phyloP scores from a whole-genome alignment of 2,797 vertebrate species.

The Tenualosa thibaudeaui region DNA sequence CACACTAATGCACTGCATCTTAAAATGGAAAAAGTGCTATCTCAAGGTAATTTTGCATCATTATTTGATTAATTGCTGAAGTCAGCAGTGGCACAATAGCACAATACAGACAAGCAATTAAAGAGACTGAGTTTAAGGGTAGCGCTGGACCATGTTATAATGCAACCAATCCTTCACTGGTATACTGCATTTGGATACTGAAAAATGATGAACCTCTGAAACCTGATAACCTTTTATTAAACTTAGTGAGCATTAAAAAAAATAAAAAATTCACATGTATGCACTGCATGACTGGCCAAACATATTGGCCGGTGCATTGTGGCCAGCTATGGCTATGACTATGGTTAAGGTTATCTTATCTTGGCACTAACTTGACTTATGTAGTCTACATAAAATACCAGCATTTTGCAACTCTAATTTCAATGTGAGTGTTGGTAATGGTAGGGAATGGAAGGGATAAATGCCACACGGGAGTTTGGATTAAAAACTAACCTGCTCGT shows the following conservation, averaged over 20 bases:
- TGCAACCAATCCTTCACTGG: not conserved
- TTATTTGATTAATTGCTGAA: not conserved
- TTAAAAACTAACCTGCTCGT: too few species aligned
- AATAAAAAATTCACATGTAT: not conserved
- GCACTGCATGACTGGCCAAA: not conserved
- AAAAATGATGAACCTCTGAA: not conserved
- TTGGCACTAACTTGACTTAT: too few species aligned
- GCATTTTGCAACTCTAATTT: too few species aligned
- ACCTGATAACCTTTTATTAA: not conserved
- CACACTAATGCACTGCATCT: not conserved
- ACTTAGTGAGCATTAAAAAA: not conserved
- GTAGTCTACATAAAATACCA: too few species aligned
- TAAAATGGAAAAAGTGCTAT: not conserved
- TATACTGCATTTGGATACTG: not conserved
- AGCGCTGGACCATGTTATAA: not conserved
- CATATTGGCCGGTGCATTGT: too few species aligned
- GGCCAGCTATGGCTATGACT: too few species aligned
- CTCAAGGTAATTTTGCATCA: not conserved
- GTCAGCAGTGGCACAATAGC: not conserved
- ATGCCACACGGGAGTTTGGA: too few species aligned
- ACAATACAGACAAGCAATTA: not conserved
- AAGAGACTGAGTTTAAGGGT: not conserved
- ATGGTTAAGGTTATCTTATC: too few species aligned
- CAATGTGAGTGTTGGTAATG: too few species aligned
- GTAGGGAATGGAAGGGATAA: not conserved